Evolutionary conservation across 2,797 vertebrate species (phyloP).

Genomic region (Periparus ater): DNA sequence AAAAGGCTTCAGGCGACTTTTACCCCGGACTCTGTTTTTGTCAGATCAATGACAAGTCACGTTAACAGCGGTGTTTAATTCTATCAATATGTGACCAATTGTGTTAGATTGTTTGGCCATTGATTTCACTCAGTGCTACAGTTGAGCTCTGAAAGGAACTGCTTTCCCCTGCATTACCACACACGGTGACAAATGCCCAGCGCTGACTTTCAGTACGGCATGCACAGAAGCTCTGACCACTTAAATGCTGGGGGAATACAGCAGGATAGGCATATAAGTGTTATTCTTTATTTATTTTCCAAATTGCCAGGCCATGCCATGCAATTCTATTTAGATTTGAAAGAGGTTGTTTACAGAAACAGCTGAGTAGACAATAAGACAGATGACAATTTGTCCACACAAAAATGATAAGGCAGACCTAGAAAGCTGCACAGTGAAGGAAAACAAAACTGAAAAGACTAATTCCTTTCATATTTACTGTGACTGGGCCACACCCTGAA

Average conservation of each 20-base stretch:
- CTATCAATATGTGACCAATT: slow-evolving; percentile 92
- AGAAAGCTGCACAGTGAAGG: background rate
- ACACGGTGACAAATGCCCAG: slow-evolving; percentile 69
- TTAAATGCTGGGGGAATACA: slow-evolving; percentile 10
- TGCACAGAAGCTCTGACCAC: background rate
- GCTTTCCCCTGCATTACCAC: slow-evolving; percentile 68
- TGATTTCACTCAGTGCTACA: slow-evolving; percentile 90
- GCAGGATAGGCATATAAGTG: background rate
- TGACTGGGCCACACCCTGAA: background rate
- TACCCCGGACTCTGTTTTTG: slow-evolving; percentile 72
- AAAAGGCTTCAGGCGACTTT: slow-evolving; percentile 74
- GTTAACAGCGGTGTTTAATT: slow-evolving; percentile 92
- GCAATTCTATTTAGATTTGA: slow-evolving; percentile 32
- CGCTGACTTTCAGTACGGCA: background rate
- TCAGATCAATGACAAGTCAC: slow-evolving; percentile 85
- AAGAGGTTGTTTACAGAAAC: background rate
- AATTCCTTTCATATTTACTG: background rate
- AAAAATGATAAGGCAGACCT: background rate
- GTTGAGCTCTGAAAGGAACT: slow-evolving; percentile 79
- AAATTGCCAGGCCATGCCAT: background rate
- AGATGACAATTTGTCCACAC: background rate
- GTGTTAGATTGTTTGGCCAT: slow-evolving; percentile 90
- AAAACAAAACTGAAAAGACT: background rate
- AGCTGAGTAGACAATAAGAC: slow-evolving; percentile 26
- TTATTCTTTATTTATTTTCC: slow-evolving; percentile 19